Base-by-base conservation (phyloP, 92 coral and sea anemone genomes). In the Actinostola sp. region DNA sequence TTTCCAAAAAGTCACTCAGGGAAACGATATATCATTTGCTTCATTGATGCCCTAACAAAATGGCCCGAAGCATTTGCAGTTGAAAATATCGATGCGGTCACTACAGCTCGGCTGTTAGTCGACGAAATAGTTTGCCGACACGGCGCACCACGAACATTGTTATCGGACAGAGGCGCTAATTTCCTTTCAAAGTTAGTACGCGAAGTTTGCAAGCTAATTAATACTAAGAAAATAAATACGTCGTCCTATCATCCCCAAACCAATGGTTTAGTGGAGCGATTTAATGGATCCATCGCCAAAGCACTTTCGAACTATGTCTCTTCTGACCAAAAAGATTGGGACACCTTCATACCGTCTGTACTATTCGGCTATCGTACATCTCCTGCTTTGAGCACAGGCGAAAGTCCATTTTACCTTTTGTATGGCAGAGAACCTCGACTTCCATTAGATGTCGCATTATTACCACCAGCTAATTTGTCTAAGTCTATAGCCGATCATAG, bases 51-150 rank as follows among this genome's bases (percentile, higher is more conserved):
- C 23, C 63, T 79, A 2, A 74, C 92, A 0, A 66, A 71, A 16
- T 89, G 96, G 96, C 80, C 84, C 3, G 96, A 89, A 53, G 84
- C 69, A 9, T 89, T 89, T 24, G 63, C 92, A 8, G 81, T 90
- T 12, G 61, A 67, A 38, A 73, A 44, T 36, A 76, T 70, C 0
- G 80, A 75, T 0, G 89, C 92, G 0, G 30, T 72, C 0, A 82
- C 79, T 9, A 72, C 81, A 7, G 97, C 85, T 13, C 56, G 71
- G n/a, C n/a, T n/a, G n/a, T n/a, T n/a, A n/a, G n/a, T n/a, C n/a
- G n/a, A n/a, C n/a, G n/a, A n/a, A n/a, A n/a, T n/a, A n/a, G n/a
- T n/a, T n/a, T n/a, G n/a, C n/a, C n/a, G n/a, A n/a, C n/a, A n/a
- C n/a, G n/a, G n/a, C n/a, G n/a, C n/a, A n/a, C n/a, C 90, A 0